These are phyloP conservation scores for Cryptotermes secundus DNA, from an alignment of 1,140 invertebrate genomes.

Conservation along the genomic window DNA sequence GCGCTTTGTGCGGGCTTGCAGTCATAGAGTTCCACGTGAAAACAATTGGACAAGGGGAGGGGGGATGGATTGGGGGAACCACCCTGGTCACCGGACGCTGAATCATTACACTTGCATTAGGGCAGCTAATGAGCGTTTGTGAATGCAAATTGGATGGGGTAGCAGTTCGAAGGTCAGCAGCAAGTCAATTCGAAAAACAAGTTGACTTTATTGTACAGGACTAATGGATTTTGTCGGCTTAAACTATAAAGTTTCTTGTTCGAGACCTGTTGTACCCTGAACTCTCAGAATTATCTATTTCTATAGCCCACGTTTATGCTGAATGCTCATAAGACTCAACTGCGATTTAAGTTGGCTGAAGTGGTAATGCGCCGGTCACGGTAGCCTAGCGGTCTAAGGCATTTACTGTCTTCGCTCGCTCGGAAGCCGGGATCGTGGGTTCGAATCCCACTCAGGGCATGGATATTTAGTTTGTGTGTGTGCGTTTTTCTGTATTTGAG, in stretches of 20 bases:
- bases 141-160: background rate
- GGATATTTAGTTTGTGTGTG: too few relatives aligned
- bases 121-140: background rate
- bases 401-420: too few relatives aligned
- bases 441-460: too few relatives aligned
- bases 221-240: background rate
- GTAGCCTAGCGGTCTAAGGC: too few relatives aligned
- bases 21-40: background rate
- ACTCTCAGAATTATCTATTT: too few relatives aligned
- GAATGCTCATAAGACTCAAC: too few relatives aligned
- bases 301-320: too few relatives aligned
- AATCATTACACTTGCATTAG: conserved; percentile 8
- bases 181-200: conserved; percentile 8
- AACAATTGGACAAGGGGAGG: background rate
- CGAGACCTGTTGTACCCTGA: background rate
- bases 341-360: too few relatives aligned
- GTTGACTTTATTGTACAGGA: background rate
- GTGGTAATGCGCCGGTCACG: too few relatives aligned
- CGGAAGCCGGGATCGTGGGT: too few relatives aligned
- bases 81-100: background rate
- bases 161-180: background rate
- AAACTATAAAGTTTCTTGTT: too few relatives aligned
- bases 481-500: too few relatives aligned
- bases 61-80: background rate
- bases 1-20: background rate